A percentile compares a stretch with the other conserved stretches of the same genome.
Evolutionary conservation across 2,888 invertebrate genomes (phyloP).

Genomic region (Prionchulus punctatus): DNA sequence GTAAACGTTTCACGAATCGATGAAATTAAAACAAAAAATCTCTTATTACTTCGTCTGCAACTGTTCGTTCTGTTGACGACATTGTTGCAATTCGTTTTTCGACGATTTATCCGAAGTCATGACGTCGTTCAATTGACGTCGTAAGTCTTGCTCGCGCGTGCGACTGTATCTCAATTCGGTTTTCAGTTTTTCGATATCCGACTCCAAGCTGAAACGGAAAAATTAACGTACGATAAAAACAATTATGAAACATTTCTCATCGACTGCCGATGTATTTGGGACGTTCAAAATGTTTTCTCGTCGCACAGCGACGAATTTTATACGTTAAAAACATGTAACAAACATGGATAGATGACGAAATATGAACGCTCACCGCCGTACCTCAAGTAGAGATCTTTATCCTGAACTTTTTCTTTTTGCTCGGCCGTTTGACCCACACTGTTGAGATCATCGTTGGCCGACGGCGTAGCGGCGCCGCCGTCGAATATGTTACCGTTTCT

Average conservation of each 20-base stretch:
- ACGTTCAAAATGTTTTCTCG: too few relatives aligned
- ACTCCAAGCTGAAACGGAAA: constrained; percentile 47
- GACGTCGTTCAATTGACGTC: constrained; percentile 46
- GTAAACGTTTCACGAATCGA: not conserved
- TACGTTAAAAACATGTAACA: too few relatives aligned
- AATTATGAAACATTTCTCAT: too few relatives aligned
- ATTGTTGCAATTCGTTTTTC: constrained; percentile 54
- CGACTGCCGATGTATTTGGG: too few relatives aligned
- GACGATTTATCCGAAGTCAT: constrained; percentile 51
- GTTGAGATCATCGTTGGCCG: too few relatives aligned
- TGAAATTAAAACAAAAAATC: not conserved
- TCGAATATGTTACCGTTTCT: too few relatives aligned
- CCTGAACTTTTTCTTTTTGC: constrained; percentile 4
- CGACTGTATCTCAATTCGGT: constrained; percentile 56
- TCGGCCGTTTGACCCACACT: not conserved
- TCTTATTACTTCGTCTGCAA: constrained; percentile 66
- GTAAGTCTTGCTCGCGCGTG: constrained; percentile 53
- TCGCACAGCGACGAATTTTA: too few relatives aligned
- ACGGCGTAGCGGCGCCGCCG: not conserved
- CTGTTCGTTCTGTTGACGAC: constrained; percentile 71
- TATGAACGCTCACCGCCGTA: too few relatives aligned
- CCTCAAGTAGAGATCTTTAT: not conserved
- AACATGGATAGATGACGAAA: too few relatives aligned
- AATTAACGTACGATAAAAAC: too few relatives aligned
- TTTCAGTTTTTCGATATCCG: constrained; percentile 53